Conservation (phyloP, 2,888 invertebrate species). For the Sympetrum striolatum region DNA sequence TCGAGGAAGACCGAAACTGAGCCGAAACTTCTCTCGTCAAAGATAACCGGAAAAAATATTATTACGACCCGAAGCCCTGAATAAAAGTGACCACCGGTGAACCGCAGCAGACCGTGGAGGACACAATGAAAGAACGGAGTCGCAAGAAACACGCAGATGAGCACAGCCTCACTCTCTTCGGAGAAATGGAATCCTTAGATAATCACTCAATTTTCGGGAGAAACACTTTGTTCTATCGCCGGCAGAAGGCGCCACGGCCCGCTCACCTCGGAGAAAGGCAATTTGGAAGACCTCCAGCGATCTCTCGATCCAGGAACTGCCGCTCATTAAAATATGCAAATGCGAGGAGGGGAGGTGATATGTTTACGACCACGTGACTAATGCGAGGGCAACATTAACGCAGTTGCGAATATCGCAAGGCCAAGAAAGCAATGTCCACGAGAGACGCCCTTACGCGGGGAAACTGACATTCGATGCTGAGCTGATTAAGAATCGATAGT, state of each 20-base stretch:
- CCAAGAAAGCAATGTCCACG: not conserved
- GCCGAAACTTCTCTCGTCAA: no score
- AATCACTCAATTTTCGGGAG: not conserved
- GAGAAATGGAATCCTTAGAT: not conserved
- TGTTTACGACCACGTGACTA: constrained; percentile 35
- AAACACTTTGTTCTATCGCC: not conserved
- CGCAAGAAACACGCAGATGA: no score
- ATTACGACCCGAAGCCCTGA: no score
- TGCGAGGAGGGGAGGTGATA: constrained; percentile 1
- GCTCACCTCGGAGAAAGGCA: not conserved
- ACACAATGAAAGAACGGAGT: no score
- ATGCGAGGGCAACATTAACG: constrained; percentile 24
- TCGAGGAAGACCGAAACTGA: no score
- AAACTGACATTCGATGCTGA: no score
- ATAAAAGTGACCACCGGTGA: no score
- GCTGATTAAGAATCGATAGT: no score
- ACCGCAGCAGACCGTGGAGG: no score
- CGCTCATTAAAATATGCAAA: constrained; percentile 42
- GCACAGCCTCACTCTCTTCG: no score
- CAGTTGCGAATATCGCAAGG: not conserved
- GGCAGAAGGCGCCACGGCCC: not conserved
- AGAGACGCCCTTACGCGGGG: no score
- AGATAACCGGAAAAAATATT: no score
- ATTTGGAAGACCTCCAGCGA: constrained; percentile 28
- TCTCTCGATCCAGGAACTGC: not conserved